A percentile compares a stretch with the other conserved stretches of the same genome.
These are phyloP conservation scores for Numenius arquata DNA, from an alignment of 2,113 vertebrate genomes.

Conservation along the genomic window DNA sequence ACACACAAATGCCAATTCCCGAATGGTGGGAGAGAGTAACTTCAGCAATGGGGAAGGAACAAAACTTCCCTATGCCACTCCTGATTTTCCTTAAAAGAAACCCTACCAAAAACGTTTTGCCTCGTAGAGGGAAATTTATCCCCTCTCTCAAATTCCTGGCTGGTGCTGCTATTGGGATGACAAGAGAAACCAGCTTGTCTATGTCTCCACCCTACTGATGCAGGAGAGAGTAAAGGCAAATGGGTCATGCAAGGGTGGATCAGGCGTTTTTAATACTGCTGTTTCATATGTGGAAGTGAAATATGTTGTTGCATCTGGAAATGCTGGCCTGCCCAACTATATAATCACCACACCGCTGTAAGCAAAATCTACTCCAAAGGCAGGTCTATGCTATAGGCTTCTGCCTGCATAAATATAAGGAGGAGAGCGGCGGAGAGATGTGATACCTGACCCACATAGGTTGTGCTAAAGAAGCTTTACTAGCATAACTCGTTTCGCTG, in stretches of 20 bases:
- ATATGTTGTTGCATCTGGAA: slow-evolving; percentile 55
- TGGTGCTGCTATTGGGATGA: background rate
- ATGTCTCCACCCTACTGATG: background rate
- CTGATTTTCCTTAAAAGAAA: background rate
- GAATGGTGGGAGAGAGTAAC: background rate
- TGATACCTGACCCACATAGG: slow-evolving; percentile 63
- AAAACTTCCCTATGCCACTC: background rate
- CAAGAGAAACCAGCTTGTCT: slow-evolving; percentile 3
- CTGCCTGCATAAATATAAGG: slow-evolving; percentile 45
- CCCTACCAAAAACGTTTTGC: background rate
- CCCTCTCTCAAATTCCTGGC: background rate
- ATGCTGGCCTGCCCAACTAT: slow-evolving; percentile 43
- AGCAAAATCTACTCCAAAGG: slow-evolving; percentile 23
- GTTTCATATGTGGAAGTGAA: slow-evolving; percentile 50
- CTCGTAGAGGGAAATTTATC: background rate
- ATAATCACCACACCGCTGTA: slow-evolving; percentile 24
- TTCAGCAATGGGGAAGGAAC: background rate
- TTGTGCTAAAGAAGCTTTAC: slow-evolving; percentile 39
- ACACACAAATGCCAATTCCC: background rate
- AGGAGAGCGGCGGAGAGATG: background rate
- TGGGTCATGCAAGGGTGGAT: slow-evolving; percentile 49
- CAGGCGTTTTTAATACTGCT: slow-evolving; percentile 22
- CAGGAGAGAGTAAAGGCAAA: slow-evolving; percentile 46
- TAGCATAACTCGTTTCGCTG: slow-evolving; percentile 36
- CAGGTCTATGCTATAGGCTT: slow-evolving; percentile 2